These are phyloP conservation scores for Nymphalis c-album DNA, from an alignment of 2,888 invertebrate species.

Conservation along the genomic window DNA sequence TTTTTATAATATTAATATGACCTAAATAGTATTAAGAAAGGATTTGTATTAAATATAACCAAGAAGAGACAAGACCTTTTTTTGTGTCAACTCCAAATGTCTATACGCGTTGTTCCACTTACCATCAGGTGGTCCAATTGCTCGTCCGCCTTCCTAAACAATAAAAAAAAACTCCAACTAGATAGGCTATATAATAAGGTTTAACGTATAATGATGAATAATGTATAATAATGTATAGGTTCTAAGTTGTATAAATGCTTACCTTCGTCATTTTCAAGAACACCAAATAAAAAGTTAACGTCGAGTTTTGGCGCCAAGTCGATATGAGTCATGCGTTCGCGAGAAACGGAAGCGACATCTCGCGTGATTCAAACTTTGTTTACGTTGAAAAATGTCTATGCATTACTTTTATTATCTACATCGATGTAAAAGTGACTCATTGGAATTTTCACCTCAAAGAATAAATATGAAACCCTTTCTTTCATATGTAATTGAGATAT, in stretches of 20 bases:
- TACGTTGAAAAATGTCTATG: constrained; percentile 20
- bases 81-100: too few relatives aligned
- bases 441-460: background rate
- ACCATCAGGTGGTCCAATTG: too few relatives aligned
- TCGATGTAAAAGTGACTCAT: background rate
- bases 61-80: too few relatives aligned
- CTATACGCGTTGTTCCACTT: too few relatives aligned
- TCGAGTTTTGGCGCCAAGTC: constrained; percentile 25
- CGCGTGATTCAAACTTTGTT: constrained; percentile 31
- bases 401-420: constrained; percentile 1
- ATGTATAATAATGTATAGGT: too few relatives aligned
- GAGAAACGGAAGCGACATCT: constrained; percentile 28
- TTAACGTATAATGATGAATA: too few relatives aligned
- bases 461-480: background rate
- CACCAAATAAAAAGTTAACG: constrained; percentile 14
- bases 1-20: too few relatives aligned
- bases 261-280: constrained; percentile 11
- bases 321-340: constrained; percentile 20
- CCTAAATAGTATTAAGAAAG: too few relatives aligned
- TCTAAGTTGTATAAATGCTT: background rate
- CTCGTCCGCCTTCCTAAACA: too few relatives aligned
- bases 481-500: too few relatives aligned
- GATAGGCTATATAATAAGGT: background rate
- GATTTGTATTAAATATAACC: too few relatives aligned
- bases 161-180: too few relatives aligned